phyloP scores from a whole-genome alignment of 2,888 invertebrate genomes.

The Falcaria lacertinaria region DNA sequence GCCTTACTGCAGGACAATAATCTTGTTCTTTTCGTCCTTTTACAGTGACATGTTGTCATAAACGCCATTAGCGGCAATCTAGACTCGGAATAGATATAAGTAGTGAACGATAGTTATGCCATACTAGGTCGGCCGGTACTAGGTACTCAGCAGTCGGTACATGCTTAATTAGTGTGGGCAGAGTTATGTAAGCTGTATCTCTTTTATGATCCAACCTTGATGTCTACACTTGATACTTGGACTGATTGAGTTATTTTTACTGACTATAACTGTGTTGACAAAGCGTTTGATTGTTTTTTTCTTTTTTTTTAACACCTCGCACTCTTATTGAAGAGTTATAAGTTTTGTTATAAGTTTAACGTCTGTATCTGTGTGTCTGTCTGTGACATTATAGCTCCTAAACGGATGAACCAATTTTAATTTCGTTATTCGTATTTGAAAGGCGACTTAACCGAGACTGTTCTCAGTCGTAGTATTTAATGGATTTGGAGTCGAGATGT shows the following conservation, averaged over 20 bases:
- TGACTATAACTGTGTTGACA: conserved; percentile 38
- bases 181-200: conserved; percentile 60
- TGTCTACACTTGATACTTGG: conserved; percentile 56
- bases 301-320: conserved; percentile 20
- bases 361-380: no score
- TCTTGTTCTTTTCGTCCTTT: conserved; percentile 48
- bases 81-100: conserved; percentile 29
- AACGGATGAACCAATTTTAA: no score
- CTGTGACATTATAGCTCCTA: no score
- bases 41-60: conserved; percentile 54
- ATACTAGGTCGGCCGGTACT: conserved; percentile 48
- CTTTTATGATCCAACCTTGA: conserved; percentile 63
- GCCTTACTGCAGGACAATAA: conserved; percentile 36
- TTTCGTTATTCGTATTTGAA: no score
- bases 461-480: no score
- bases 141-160: conserved; percentile 32
- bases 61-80: conserved; percentile 41
- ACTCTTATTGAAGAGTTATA: neutral
- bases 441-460: no score
- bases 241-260: conserved; percentile 65
- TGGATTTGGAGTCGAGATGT: no score
- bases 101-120: conserved; percentile 46
- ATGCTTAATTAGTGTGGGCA: conserved; percentile 65
- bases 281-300: conserved; percentile 24
- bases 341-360: neutral